Percentiles rank a stretch among this genome's conserved stretches.
phyloP scores from a whole-genome alignment of 2,797 vertebrate genomes.

The Salarias fasciatus region DNA sequence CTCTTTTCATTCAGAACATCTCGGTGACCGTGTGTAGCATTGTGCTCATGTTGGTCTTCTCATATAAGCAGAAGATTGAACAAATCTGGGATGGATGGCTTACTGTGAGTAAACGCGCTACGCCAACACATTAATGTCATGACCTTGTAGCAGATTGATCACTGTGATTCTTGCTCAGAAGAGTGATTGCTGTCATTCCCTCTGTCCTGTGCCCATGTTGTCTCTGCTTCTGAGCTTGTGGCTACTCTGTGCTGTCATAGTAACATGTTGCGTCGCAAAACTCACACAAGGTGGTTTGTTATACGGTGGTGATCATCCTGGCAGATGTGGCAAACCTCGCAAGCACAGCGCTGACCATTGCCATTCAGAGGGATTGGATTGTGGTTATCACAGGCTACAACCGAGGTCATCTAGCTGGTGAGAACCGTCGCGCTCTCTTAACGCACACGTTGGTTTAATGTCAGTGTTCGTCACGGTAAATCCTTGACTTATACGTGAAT shows the following conservation, averaged over 20 bases:
- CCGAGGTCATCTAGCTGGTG: slow-evolving; percentile 80
- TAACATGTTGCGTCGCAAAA: slow-evolving; percentile 86
- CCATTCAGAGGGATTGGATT: slow-evolving; percentile 85
- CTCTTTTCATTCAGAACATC: slow-evolving; percentile 84
- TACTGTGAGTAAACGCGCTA: slow-evolving; percentile 75
- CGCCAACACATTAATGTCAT: slow-evolving; percentile 8
- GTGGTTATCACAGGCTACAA: slow-evolving; percentile 83
- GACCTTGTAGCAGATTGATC: slow-evolving; percentile 6
- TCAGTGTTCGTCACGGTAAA: no score
- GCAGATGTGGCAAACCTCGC: slow-evolving; percentile 84
- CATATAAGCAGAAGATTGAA: slow-evolving; percentile 82
- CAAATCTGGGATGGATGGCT: slow-evolving; percentile 81
- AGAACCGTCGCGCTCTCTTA: slow-evolving; percentile 41
- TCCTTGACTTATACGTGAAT: no score
- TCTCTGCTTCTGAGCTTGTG: slow-evolving; percentile 74
- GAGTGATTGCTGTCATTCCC: slow-evolving; percentile 56
- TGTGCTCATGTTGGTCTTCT: slow-evolving; percentile 83
- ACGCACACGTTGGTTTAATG: background rate
- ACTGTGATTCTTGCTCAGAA: slow-evolving; percentile 30
- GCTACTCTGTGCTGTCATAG: slow-evolving; percentile 80
- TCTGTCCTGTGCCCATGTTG: slow-evolving; percentile 61
- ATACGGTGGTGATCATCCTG: slow-evolving; percentile 83
- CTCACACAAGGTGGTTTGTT: slow-evolving; percentile 84
- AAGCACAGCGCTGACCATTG: slow-evolving; percentile 80
- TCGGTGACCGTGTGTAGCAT: slow-evolving; percentile 83